Base-by-base conservation (phyloP, 2,888 invertebrate species). In the Deilephila porcellus region DNA sequence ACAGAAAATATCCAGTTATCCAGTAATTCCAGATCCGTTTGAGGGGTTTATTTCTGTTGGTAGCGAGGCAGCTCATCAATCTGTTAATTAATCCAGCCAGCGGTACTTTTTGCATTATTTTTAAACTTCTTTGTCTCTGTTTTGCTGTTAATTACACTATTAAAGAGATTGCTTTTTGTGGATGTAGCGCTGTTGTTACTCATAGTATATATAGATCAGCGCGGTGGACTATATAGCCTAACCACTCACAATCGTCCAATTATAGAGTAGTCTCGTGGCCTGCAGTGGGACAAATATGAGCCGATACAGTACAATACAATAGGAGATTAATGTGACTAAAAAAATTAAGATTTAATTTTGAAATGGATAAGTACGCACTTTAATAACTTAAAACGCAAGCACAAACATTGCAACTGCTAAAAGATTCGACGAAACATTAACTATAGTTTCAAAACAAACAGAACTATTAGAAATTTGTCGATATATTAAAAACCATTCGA, bases 1-100 rank as follows among this genome's bases (percentile, higher is more conserved):
- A 20, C 37, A 67, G 25, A 67, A 67, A 45, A 14, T 45, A 67
- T 25, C 52, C 17, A 52, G 45, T 52, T 52, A 25, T 5, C 25
- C 11, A 63, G 52, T 25, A 14, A 67, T 6, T 14, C 20, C 64
- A 45, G 25, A 8, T 25, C 45, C 45, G 20, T 45, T 67, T 20
- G n/a, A 8, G 25, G 37, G 34, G 29, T 34, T 67, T 67, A 37
- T 67, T 67, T 67, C 52, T 67, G 52, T 25, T 52, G 25, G 8
- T 19, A 52, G 67, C 52, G 25, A n/a, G 45, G 67, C 67, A 67
- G 67, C 67, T 25, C 67, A 67, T 67, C 67, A 67, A 67, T 67
- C 20, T 67, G 67, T 52, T 67, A 67, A 67, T 67, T 67, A 67
- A 67, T 67, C 67, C 45, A 14, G 17, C 52, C 25, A 25, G 25